These are phyloP conservation scores for Calyptommatus sinebrachiatus DNA, from an alignment of 2,113 vertebrate species.

Conservation along the genomic window DNA sequence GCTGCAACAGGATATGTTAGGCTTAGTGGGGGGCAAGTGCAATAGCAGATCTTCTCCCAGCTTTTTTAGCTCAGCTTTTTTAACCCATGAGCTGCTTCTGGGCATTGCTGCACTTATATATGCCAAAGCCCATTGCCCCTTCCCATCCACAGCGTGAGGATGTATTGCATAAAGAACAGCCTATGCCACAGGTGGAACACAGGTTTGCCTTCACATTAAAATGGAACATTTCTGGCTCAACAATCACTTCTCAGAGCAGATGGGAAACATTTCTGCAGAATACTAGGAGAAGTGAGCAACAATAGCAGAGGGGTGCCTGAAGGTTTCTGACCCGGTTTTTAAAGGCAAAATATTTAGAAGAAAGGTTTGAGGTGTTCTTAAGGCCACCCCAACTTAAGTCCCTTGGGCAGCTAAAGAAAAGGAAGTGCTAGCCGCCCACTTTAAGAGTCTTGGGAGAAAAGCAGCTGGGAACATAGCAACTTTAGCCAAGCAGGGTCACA, in stretches of 20 bases:
- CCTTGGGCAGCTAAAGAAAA: neutral
- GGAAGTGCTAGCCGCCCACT: neutral
- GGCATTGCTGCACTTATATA: neutral
- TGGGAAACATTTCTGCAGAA: neutral
- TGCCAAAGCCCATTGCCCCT: neutral
- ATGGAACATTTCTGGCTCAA: neutral
- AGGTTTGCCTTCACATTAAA: neutral
- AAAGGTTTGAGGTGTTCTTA: neutral
- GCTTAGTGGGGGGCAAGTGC: neutral
- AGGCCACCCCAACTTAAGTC: neutral
- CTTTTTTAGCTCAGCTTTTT: neutral
- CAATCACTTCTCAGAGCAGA: neutral
- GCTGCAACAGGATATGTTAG: neutral
- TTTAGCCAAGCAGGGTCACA: conserved; percentile 41
- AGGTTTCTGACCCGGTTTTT: conserved; percentile 30
- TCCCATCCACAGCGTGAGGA: neutral
- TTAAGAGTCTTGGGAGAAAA: neutral
- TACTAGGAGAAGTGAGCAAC: neutral
- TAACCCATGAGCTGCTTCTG: neutral
- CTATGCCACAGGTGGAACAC: neutral
- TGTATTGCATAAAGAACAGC: neutral
- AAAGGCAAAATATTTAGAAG: conserved; percentile 32
- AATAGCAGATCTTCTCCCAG: neutral
- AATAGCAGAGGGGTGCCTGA: neutral
- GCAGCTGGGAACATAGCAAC: neutral